These are phyloP conservation scores for Mionectes olivaceus DNA, from an alignment of 2,797 vertebrate species.

Conservation along the genomic window DNA sequence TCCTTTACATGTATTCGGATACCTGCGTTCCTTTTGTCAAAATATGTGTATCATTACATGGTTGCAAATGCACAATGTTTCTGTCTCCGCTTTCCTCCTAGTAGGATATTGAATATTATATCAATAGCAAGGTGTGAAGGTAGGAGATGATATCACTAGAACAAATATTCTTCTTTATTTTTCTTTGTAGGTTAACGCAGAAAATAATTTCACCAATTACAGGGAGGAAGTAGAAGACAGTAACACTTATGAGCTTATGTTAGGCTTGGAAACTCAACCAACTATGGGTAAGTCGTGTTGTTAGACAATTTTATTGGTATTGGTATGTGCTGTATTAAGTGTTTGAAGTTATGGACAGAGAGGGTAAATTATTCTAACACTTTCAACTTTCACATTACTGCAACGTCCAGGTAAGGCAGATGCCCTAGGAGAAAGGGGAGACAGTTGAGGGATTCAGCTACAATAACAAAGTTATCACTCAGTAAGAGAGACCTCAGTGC, in stretches of 20 bases:
- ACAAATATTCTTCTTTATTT: background rate
- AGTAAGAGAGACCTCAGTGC: background rate
- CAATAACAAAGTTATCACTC: background rate
- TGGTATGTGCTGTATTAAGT: background rate
- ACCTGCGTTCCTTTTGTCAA: background rate
- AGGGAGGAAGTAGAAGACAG: slow-evolving; percentile 20
- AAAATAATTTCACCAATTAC: background rate
- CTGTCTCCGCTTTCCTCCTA: background rate
- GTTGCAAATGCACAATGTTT: background rate
- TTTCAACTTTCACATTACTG: background rate
- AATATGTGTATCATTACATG: accelerated
- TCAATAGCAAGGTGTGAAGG: background rate
- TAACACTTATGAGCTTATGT: background rate
- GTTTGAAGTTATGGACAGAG: background rate
- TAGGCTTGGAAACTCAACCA: background rate
- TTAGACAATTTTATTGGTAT: background rate
- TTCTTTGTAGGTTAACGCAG: slow-evolving; percentile 59
- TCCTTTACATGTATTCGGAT: background rate
- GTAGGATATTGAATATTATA: background rate
- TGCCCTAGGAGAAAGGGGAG: background rate
- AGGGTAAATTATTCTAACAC: background rate
- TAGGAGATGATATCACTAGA: background rate
- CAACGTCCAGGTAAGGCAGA: background rate
- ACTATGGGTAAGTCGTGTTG: slow-evolving; percentile 52
- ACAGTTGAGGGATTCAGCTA: background rate